Percentiles rank a stretch among this genome's conserved stretches.
Evolutionary conservation across 23 tunicate genomes (phyloP).

Genomic region (Ciona savignyi): DNA sequence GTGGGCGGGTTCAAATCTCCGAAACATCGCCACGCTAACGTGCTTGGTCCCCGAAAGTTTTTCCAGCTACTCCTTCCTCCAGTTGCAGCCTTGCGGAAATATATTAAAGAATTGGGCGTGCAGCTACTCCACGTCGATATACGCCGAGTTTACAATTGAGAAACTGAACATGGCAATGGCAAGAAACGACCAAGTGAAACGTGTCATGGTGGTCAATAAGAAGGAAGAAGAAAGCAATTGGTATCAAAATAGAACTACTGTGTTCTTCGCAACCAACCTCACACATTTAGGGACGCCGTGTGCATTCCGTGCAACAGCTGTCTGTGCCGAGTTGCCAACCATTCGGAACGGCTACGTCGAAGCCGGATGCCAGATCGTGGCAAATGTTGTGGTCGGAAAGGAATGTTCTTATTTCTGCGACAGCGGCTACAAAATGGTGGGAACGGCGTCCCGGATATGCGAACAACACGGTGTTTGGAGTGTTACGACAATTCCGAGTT

Average conservation of each 20-base stretch:
- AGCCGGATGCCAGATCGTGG: background rate
- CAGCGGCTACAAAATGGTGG: conserved; percentile 1
- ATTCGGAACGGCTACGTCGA: conserved; percentile 11
- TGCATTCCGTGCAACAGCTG: background rate
- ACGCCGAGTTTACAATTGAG: background rate
- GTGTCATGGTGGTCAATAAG: background rate
- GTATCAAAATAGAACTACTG: background rate
- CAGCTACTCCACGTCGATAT: background rate
- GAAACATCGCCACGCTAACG: conserved; percentile 5
- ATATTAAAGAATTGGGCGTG: background rate
- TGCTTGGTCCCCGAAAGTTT: background rate
- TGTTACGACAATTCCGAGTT: background rate
- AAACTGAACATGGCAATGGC: background rate
- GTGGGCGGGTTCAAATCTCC: conserved; percentile 2
- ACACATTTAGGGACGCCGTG: conserved; percentile 11
- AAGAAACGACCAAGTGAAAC: background rate
- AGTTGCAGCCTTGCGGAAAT: background rate
- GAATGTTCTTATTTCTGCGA: conserved; percentile 22
- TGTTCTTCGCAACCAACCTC: background rate
- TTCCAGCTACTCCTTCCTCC: background rate
- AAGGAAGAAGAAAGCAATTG: background rate
- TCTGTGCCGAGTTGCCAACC: background rate
- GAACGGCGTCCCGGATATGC: conserved; percentile 3
- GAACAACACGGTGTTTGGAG: conserved; percentile 13
- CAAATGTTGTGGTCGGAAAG: background rate